Base-by-base conservation (phyloP, 2,113 vertebrate species). In the Danionella cerebrum region DNA sequence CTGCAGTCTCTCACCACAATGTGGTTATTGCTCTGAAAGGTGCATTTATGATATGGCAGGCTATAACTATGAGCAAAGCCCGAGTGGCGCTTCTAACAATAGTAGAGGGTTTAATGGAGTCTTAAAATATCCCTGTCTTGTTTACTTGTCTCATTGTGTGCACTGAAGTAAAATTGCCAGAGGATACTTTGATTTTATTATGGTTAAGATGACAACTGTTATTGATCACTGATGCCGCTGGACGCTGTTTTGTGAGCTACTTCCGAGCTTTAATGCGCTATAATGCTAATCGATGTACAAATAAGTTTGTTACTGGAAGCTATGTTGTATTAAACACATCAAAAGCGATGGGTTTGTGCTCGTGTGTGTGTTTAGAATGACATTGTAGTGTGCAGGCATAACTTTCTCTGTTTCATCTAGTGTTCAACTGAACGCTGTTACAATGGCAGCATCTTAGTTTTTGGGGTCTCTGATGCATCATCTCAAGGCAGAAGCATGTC, bases 21-120 rank as follows among this genome's bases (percentile, higher is more conserved):
- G 55, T 42, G 55, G 14, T 60, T 60, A 45, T 60, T 60, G 39
- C 41, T 18, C 25, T 60, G 41, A 60, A 44, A 60, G 41, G 39
- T 45, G 27, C 58, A 60, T 60, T 60, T 60, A 60, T 45, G 58
- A 60, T 60, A 44, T 60, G 58, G 58, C 58, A 60, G 3, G 10
- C 12, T 31, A 13, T 53, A 53, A 45, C 11, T 52, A 39, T 53
- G 18, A 42, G 52, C 35, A 41, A 53, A 53, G 52, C 35, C 51
- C 6, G 19, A 54, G 50, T 9, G 24, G 19, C 36, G 22, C 57
- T 44, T 60, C 11, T 31, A 42, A 45, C 11, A 5, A 16, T 59
- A 27, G 47, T 29, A 41, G 24, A 29, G 62, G 25, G 48, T 54
- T 42, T 44, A 29, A 54, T 31, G 25, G 38, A 67, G 24, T 44